Evolutionary conservation across 2,797 vertebrate genomes (phyloP), one percentile per base, ranked within the genome.

Genomic region (Lindbergichthys nudifrons): DNA sequence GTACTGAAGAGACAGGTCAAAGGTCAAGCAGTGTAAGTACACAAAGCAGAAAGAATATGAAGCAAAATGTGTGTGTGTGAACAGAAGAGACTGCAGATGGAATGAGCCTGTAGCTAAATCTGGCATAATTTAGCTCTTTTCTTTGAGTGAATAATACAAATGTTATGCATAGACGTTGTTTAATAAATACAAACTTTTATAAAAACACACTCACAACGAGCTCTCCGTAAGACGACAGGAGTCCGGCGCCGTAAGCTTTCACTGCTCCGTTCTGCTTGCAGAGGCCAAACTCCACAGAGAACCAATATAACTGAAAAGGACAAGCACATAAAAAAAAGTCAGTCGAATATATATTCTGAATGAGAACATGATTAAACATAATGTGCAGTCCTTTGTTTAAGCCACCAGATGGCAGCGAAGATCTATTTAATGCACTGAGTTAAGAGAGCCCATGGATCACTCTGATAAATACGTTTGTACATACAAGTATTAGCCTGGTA

Each of bases 261-360:
- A 96, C 90, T 0, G 70, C 43, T 47, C 94, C 94, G 0, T 95
- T 95, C 91, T 96, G 92, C 80, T 96, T 96, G 72, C 94, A 96
- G 68, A 97, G 94, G n/a, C 95, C 95, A 46, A 96, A 96, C 80
- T 97, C 95, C 75, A 95, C 92, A 16, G 95, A 95, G 69, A 98
- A 97, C 95, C 96, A 96, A 69, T 95, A 96, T 36, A 97, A 79
- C 94, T 96, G 70, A 15, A 60, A 42, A 39, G 30, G 9, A 30
- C 58, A n/a, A 12, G 26, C 8, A 57, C 16, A 41, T 36, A 1
- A 11, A 4, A 1, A 52, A 26, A 41, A 53, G 58, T 43, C 1
- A 54, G 30, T 15, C 53, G 2, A 23, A 11, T 30, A 23, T 5
- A 2, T 7, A 4, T 9, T n/a, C 10, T 30, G 26, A 14, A 7